These are phyloP conservation scores for Balearica regulorum DNA, from an alignment of 2,797 vertebrate species.

Conservation along the genomic window DNA sequence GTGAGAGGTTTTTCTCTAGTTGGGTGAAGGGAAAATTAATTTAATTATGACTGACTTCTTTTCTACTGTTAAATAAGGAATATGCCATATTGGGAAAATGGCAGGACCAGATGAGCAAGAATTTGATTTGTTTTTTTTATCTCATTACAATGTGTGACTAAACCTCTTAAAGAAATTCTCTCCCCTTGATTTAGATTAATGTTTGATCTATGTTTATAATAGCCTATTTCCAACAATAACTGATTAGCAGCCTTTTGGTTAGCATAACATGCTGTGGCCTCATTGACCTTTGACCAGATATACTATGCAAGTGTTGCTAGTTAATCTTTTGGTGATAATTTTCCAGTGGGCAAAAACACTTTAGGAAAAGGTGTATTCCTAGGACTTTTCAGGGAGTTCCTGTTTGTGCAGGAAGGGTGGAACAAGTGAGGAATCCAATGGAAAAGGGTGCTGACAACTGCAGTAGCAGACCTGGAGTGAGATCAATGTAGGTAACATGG, in stretches of 20 bases:
- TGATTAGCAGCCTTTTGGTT: neutral
- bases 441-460: neutral
- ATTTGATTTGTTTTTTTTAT: neutral
- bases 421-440: neutral
- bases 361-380: neutral
- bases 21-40: neutral
- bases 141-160: neutral
- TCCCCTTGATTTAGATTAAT: neutral
- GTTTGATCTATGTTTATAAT: neutral
- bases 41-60: neutral
- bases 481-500: accelerated
- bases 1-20: neutral
- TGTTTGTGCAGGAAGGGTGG: neutral
- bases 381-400: neutral
- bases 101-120: neutral
- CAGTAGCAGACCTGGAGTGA: neutral
- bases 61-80: neutral
- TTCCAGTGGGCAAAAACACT: neutral
- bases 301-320: neutral
- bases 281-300: neutral
- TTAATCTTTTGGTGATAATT: neutral
- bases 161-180: neutral
- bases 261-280: neutral
- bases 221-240: neutral
- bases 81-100: neutral